Percentiles rank a stretch among this genome's conserved stretches.
phyloP scores from a whole-genome alignment of 2,888 invertebrate genomes.

The Mellilla xanthometata region DNA sequence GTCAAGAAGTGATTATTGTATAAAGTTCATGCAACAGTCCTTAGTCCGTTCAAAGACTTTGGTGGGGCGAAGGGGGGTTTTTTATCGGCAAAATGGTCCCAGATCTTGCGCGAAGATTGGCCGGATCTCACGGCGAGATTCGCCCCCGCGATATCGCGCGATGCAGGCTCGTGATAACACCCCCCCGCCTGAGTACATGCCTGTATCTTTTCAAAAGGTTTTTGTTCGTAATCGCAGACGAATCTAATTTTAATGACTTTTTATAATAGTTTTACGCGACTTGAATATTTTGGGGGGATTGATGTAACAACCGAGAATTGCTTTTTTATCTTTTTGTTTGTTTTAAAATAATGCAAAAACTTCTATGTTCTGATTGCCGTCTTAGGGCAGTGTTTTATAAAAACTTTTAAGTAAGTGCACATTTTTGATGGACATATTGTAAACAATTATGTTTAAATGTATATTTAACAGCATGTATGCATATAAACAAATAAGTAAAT shows the following conservation, averaged over 20 bases:
- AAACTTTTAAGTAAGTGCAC: too few species aligned
- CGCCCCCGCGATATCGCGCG: conserved; percentile 50
- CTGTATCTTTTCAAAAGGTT: conserved; percentile 66
- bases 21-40: conserved; percentile 10
- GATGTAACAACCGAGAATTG: background rate
- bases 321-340: too few species aligned
- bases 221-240: conserved; percentile 54
- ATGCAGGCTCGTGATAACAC: conserved; percentile 52
- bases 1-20: too few species aligned
- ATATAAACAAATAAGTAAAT: too few species aligned
- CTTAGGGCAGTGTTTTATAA: too few species aligned
- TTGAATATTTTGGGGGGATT: conserved; percentile 34
- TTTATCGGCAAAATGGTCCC: conserved; percentile 64
- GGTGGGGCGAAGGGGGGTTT: conserved; percentile 36
- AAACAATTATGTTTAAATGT: too few species aligned
- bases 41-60: conserved; percentile 39
- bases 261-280: conserved; percentile 52
- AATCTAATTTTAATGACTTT: conserved; percentile 66
- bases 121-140: conserved; percentile 32
- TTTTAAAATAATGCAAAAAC: too few species aligned
- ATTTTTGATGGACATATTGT: too few species aligned
- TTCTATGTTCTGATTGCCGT: too few species aligned
- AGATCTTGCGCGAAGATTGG: conserved; percentile 47
- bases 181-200: conserved; percentile 47
- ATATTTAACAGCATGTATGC: too few species aligned